Percentiles rank a stretch among this genome's conserved stretches.
Evolutionary conservation across 2,113 vertebrate genomes (phyloP).

Genomic region (Pygoscelis adeliae): DNA sequence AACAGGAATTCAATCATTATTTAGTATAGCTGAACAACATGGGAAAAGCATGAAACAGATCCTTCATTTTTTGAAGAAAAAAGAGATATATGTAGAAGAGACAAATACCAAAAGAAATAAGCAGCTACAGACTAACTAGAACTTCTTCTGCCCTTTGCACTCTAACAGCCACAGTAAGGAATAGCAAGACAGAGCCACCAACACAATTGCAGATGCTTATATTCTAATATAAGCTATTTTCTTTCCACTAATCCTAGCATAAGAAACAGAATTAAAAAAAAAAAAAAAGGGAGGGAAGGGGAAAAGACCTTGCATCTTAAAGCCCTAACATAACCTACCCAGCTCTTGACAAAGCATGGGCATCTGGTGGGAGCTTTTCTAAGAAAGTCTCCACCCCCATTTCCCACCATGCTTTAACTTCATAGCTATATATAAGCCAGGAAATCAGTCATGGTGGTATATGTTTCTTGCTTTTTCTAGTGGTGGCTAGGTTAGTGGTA

Average conservation of each 20-base stretch:
- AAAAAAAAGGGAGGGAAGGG: accelerated
- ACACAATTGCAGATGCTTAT: accelerated
- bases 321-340: accelerated
- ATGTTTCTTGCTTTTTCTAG: accelerated
- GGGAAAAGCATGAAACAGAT: background rate
- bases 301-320: accelerated
- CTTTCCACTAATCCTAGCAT: background rate
- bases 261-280: background rate
- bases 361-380: background rate
- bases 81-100: background rate
- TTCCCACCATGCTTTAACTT: background rate
- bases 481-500: accelerated
- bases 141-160: background rate
- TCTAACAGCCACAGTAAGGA: background rate
- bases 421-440: background rate
- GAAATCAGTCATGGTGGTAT: accelerated
- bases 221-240: accelerated
- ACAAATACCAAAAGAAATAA: background rate
- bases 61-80: background rate
- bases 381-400: background rate
- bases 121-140: background rate
- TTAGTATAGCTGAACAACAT: background rate
- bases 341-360: accelerated
- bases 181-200: background rate
- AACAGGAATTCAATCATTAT: background rate